Conservation (phyloP, 2,113 vertebrate genomes). For the Scartelaos histophorus region DNA sequence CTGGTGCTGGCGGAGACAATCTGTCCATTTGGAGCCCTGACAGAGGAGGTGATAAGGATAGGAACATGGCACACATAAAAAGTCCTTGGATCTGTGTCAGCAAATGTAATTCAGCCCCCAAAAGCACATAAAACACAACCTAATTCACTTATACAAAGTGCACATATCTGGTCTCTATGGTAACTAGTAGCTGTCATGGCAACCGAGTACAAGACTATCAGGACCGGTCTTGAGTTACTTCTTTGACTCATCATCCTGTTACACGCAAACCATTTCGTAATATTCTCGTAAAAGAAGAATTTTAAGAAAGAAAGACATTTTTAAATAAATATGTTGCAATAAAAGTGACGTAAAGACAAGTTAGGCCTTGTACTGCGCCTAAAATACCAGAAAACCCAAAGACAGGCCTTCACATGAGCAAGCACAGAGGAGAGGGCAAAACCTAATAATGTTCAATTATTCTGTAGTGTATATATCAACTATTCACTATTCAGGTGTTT, state of each 20-base stretch:
- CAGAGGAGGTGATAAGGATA: slow-evolving; percentile 70
- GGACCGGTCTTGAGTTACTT: slow-evolving; percentile 60
- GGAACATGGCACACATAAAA: slow-evolving; percentile 39
- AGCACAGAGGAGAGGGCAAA: neutral
- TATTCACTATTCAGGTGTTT: neutral
- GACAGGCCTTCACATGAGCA: slow-evolving; percentile 41
- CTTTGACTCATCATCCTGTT: slow-evolving; percentile 21
- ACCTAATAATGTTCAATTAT: neutral
- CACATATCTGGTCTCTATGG: slow-evolving; percentile 77
- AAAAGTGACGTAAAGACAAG: slow-evolving; percentile 48
- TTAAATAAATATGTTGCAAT: slow-evolving; percentile 23
- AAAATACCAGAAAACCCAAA: neutral
- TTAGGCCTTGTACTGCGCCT: slow-evolving; percentile 16
- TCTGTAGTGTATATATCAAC: neutral
- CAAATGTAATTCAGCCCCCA: slow-evolving; percentile 32
- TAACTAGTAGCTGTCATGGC: slow-evolving; percentile 78
- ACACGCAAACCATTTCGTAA: slow-evolving; percentile 6
- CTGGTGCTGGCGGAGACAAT: slow-evolving; percentile 72
- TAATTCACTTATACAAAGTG: slow-evolving; percentile 58
- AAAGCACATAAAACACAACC: slow-evolving; percentile 39
- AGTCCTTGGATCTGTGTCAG: slow-evolving; percentile 43
- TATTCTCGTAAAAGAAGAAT: slow-evolving; percentile 10
- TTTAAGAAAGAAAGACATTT: no score
- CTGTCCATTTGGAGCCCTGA: slow-evolving; percentile 77
- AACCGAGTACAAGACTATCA: slow-evolving; percentile 68